Percentiles rank a stretch among this genome's conserved stretches.
Evolutionary conservation across 2,113 vertebrate genomes (phyloP).

Genomic region (Chelonoidis abingdonii): DNA sequence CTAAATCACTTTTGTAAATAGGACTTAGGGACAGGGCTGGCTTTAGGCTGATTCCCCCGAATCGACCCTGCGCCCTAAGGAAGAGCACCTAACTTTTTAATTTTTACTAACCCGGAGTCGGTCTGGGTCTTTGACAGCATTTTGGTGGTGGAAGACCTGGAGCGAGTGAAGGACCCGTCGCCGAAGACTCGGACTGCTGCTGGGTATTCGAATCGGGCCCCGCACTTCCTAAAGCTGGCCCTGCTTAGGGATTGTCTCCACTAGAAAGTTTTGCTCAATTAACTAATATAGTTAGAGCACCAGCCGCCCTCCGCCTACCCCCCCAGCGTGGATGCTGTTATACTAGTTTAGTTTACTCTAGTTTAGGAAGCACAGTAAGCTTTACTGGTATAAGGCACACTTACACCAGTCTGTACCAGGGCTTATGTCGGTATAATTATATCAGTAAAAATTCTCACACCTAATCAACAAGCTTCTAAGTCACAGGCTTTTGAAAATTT

Average conservation of each 20-base stretch:
- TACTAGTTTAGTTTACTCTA: background rate
- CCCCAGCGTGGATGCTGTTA: background rate
- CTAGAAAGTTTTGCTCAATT: background rate
- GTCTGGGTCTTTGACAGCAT: too few species aligned
- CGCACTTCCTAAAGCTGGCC: too few species aligned
- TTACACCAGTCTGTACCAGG: background rate
- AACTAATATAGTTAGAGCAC: background rate
- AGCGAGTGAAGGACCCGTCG: too few species aligned
- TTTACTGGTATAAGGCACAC: background rate
- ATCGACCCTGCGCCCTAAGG: too few species aligned
- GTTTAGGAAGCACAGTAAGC: too few species aligned
- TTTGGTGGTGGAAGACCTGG: too few species aligned
- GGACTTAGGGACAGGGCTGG: background rate
- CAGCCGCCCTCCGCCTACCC: rapidly evolving
- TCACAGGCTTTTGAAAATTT: background rate
- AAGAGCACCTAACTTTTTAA: too few species aligned
- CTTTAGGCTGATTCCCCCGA: too few species aligned
- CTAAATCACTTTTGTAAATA: background rate
- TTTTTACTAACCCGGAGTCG: too few species aligned
- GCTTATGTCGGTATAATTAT: background rate
- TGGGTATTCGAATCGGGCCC: too few species aligned
- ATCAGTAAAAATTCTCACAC: background rate
- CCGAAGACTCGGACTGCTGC: too few species aligned
- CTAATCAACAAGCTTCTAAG: background rate
- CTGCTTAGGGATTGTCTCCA: background rate